Conservation (phyloP, 2,113 vertebrate species). For the Gallinago media region DNA sequence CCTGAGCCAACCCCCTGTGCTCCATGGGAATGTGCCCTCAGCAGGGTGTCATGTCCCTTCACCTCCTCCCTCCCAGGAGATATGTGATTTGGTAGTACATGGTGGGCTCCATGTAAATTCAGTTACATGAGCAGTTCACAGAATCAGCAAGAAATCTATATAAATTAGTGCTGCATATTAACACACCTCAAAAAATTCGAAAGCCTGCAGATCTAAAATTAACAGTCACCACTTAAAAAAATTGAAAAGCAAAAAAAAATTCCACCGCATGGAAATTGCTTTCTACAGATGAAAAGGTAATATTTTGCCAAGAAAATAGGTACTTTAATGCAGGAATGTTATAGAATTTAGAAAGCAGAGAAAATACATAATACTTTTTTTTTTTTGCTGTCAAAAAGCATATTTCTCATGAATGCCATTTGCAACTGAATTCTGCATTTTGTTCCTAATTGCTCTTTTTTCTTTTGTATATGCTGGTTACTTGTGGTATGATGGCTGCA, state of each 20-base stretch:
- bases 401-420: neutral
- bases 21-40: fast-evolving
- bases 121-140: neutral
- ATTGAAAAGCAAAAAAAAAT: neutral
- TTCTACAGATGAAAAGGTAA: neutral
- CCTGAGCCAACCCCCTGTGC: neutral
- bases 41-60: neutral
- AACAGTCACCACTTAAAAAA: neutral
- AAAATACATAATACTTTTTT: neutral
- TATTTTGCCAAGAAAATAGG: neutral
- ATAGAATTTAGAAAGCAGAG: neutral
- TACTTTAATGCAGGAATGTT: neutral
- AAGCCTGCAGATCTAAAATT: neutral
- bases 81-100: neutral
- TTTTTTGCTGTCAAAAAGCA: neutral
- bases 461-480: constrained; percentile 41
- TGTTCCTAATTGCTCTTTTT: constrained; percentile 34
- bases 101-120: neutral
- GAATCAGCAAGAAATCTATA: fast-evolving
- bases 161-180: neutral
- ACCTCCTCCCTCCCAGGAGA: neutral
- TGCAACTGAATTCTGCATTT: neutral
- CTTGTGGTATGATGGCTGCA: constrained; percentile 61
- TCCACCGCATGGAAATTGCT: neutral
- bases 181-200: neutral